Evolutionary conservation across 2,797 vertebrate genomes (phyloP), one percentile per base, ranked within the genome.

Genomic region (Aulostomus chinensis): DNA sequence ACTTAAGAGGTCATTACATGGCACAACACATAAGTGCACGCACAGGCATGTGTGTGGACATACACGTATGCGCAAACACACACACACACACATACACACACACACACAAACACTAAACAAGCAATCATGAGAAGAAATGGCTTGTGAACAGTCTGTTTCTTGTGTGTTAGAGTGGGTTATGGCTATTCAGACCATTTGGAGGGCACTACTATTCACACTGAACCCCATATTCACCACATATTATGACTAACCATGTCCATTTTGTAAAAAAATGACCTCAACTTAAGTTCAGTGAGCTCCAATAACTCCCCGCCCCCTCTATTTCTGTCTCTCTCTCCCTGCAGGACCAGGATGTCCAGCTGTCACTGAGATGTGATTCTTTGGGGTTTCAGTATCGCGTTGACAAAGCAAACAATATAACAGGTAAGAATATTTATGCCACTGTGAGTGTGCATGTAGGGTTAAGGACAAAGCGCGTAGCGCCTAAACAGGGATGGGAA

Each of bases 281-380:
- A 68, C 60, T 62, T 68, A 39, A 76, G 65, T 78, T 74, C 58
- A 76, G 46, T 51, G 61, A 77, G 80, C 74, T 60, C 30, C 20
- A 83, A 69, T 75, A 81, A 78, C 67, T 53, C 38, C 37, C 41
- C 36, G 9, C 33, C 18, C 15, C 43, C 14, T 58, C 29, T 33
- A 20, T 30, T 24, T 43, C 22, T 48, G 11, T 49, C 34, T 65
- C 17, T 17, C 46, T 69, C 12, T 55, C 31, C 71, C 53, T 68
- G 5, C 61, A 89, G 89, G 85, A 79, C 78, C 60, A 52, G 52
- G 61, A 67, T 30, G 58, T 76, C 69, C 68, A 73, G 69, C 69
- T 62, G 77, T 68, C 64, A 69, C 16, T 89, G 88, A 88, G 84
- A 90, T 89, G 86, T 89, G 86, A 90, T 73, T 85, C 82, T 69